Base-by-base conservation (phyloP, 1,140 invertebrate species). In the Aphelenchoides avenae region DNA sequence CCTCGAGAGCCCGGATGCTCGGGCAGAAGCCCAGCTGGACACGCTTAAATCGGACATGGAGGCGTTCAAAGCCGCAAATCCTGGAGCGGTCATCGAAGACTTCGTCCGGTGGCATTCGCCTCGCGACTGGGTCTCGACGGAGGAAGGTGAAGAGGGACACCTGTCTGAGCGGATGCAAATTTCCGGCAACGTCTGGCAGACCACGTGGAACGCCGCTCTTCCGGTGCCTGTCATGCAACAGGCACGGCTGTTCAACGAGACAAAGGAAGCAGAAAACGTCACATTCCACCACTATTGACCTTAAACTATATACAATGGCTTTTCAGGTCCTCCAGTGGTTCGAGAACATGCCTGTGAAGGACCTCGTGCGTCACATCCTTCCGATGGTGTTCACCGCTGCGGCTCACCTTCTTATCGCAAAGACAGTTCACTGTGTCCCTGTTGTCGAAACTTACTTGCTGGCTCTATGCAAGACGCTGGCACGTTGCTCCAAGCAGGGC, bases 91-190 rank as follows among this genome's bases (percentile, higher is more conserved):
- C n/a, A 77, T 98, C 15, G 91, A 89, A 76, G 94, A 98, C 78
- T 98, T 98, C 78, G 91, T 98, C 51, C 83, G 89, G 50, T 97
- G 91, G 91, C 95, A 96, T 77, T 96, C 92, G 0, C 94, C 94
- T 0, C 81, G 90, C 36, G 93, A 97, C 77, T 95, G 89, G 87
- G 84, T 89, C 26, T 9, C 7, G 4, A 33, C 71, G 39, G 63
- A 27, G 31, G 67, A 71, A 30, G 54, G 53, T 22, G 58, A 66
- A 22, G 33, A 65, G 81, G 87, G 89, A 20, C 81, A 85, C 48
- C 78, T 97, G n/a, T 94, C 91, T 66, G 82, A 85, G 5, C 27
- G 58, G 13, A 60, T 58, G 56, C 33, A 58, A 40, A 18, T 57
- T 27, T n/a, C 53, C 2, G 56, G 56, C n/a, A 96, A 95, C 78